Conservation (phyloP, 2,113 vertebrate species). For the Micronycteris hirsuta region DNA sequence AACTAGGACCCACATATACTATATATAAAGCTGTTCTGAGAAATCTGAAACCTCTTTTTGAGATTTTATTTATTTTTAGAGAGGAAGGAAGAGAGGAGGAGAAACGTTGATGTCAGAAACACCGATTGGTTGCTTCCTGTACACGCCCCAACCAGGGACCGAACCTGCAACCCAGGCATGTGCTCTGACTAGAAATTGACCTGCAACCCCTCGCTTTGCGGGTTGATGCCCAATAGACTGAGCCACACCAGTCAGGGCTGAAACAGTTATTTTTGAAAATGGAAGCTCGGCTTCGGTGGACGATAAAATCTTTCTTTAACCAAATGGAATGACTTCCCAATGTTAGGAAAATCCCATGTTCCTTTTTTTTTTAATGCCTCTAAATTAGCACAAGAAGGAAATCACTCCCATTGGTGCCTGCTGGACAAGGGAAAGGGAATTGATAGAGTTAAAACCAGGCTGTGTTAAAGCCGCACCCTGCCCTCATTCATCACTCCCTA, state of each 20-base stretch:
- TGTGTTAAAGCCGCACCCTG: not conserved
- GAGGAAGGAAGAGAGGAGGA: too few relatives aligned
- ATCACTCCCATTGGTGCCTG: not conserved
- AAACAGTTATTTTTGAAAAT: constrained; percentile 10
- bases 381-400: not conserved
- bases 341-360: not conserved
- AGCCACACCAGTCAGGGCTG: too few relatives aligned
- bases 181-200: too few relatives aligned
- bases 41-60: not conserved
- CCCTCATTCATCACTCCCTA: not conserved
- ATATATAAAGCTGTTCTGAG: not conserved
- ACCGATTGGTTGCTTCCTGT: too few relatives aligned
- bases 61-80: too few relatives aligned
- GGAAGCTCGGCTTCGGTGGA: not conserved
- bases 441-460: not conserved
- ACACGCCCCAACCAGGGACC: too few relatives aligned
- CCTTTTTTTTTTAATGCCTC: not conserved
- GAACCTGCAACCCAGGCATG: too few relatives aligned
- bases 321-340: not conserved
- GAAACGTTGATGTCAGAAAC: too few relatives aligned
- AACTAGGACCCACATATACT: not conserved
- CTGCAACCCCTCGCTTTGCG: too few relatives aligned
- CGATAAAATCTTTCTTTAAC: not conserved
- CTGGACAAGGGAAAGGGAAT: not conserved
- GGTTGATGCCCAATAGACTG: too few relatives aligned